Base-by-base conservation (phyloP, 2,888 invertebrate genomes). In the Apotomis capreana region DNA sequence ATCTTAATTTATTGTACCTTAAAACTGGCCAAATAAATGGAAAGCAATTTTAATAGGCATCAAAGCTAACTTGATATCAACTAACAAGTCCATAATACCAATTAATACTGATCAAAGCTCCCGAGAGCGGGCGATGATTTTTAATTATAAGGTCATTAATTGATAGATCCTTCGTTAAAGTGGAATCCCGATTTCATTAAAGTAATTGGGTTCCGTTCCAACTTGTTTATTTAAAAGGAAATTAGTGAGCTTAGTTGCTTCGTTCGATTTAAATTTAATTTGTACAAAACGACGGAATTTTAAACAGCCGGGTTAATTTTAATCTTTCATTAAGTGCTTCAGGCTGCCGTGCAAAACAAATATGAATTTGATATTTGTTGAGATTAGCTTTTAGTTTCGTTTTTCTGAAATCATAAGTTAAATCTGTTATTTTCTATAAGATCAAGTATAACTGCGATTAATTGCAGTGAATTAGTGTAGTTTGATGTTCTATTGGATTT, bases 151-250 rank as follows among this genome's bases (percentile, higher is more conserved):
- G 46, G 57, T 65, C 65, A 57, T 65, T 65, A 65, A 65, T 65
- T 65, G 57, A 65, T 65, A 55, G 57, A 36, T 65, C 65, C n/a
- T 65, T 65, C 55, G 65, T 65, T 65, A 57, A 57, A 65, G 44
- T 57, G 37, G 55, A 55, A 64, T 36, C 26, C 65, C n/a, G 57
- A 57, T 57, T 65, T 65, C 46, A 65, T 65, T 57, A 65, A 2
- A 65, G 15, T 65, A 65, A 65, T 65, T 65, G 65, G 65, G n/a
- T 57, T 15, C 26, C 26, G 57, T 46, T 65, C 26, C 8, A 65
- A 57, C 55, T 65, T 65, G 65, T 65, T 65, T 65, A 57, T 65
- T 65, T 65, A 55, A 65, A 65, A 46, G 65, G 65, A 65, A 65
- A 65, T 65, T 65, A 65, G 46, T 65, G 55, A 46, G 54, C 44